Conservation (phyloP, 2,797 vertebrate genomes). For the Esox lucius region DNA sequence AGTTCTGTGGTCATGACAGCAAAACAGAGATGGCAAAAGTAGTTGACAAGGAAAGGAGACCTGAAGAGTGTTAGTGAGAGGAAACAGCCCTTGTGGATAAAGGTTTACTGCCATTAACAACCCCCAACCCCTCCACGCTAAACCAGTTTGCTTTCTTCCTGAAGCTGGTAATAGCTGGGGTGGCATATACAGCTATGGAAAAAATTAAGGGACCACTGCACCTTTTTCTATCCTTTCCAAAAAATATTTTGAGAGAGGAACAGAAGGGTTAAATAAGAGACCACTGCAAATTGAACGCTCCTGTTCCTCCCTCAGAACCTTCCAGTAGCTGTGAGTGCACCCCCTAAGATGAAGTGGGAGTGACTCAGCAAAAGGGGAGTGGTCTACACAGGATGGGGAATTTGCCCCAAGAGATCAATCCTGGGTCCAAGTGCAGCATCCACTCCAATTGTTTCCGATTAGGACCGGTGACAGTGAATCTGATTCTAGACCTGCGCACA, state of each 20-base stretch:
- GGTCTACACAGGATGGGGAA: not conserved
- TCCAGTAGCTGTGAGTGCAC: too few relatives aligned
- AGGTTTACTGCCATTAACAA: not conserved
- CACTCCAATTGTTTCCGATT: not conserved
- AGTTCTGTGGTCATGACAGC: not conserved
- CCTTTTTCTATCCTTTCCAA: too few relatives aligned
- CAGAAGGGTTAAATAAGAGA: too few relatives aligned
- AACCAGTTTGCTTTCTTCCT: slow-evolving; percentile 55
- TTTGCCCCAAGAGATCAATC: not conserved
- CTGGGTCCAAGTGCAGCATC: not conserved
- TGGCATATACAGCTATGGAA: too few relatives aligned
- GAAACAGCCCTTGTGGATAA: not conserved
- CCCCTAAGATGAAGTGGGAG: not conserved
- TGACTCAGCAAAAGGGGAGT: too few relatives aligned
- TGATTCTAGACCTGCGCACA: not conserved
- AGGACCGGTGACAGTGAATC: not conserved
- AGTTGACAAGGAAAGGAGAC: not conserved
- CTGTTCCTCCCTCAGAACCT: too few relatives aligned
- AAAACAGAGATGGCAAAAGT: not conserved
- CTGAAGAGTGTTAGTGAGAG: not conserved
- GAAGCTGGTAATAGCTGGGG: slow-evolving; percentile 55
- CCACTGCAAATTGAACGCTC: too few relatives aligned
- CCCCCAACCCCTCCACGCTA: slow-evolving; percentile 23
- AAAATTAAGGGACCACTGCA: too few relatives aligned
- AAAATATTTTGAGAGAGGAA: too few relatives aligned